These are phyloP conservation scores for Charaxes varanes DNA, from an alignment of 1,140 invertebrate species.

Conservation along the genomic window DNA sequence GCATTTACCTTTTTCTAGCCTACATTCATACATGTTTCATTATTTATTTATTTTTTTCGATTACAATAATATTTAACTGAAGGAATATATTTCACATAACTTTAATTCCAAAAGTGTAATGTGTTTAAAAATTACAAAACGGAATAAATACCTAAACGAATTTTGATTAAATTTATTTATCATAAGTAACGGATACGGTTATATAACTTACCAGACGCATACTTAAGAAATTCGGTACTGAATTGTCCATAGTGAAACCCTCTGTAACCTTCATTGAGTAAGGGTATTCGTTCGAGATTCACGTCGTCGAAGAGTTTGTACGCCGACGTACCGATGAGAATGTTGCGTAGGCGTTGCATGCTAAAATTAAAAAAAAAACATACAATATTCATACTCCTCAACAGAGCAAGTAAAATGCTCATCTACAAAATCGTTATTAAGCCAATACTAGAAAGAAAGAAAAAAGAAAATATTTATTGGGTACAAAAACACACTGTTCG, in stretches of 20 bases:
- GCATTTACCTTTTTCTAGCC: no score
- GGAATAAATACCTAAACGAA: background rate
- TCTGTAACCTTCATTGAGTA: constrained; percentile 32
- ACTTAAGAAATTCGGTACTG: constrained; percentile 50
- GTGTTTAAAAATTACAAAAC: no score
- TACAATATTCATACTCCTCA: background rate
- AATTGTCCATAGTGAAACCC: constrained; percentile 52
- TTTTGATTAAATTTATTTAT: no score
- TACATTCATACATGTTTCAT: no score
- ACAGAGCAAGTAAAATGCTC: background rate
- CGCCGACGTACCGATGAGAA: constrained; percentile 50
- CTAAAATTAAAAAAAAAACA: constrained; percentile 22
- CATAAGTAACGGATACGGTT: background rate
- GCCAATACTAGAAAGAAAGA: no score
- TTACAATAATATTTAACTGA: no score
- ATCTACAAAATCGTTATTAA: no score
- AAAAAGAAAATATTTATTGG: no score
- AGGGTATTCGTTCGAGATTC: constrained; percentile 48
- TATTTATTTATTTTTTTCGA: no score
- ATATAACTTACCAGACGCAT: constrained; percentile 45
- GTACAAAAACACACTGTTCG: no score
- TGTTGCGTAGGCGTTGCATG: constrained; percentile 48
- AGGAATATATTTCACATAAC: no score
- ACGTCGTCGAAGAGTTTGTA: constrained; percentile 45
- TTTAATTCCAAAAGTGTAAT: no score